phyloP scores from a whole-genome alignment of 2,797 vertebrate species.

The Myotis pilosus region DNA sequence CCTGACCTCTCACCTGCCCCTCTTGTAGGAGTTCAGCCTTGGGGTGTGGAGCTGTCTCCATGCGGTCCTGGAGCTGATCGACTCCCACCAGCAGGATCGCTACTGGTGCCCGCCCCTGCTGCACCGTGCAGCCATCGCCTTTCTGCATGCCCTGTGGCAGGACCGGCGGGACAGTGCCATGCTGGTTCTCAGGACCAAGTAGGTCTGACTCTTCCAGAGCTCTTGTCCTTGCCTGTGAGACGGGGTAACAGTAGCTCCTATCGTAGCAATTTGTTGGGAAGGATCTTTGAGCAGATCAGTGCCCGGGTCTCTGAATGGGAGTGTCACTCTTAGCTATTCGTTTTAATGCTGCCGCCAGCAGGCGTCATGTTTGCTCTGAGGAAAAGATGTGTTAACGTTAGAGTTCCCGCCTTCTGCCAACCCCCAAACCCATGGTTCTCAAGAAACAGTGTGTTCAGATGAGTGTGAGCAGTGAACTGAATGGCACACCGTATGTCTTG shows the following conservation, averaged over 20 bases:
- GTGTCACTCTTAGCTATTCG: neutral
- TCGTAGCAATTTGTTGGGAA: neutral
- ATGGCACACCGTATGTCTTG: neutral
- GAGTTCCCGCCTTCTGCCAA: neutral
- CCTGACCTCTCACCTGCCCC: neutral
- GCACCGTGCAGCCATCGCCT: slow-evolving; percentile 93
- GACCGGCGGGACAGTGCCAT: slow-evolving; percentile 97
- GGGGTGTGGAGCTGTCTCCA: slow-evolving; percentile 97
- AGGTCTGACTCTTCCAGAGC: slow-evolving; percentile 62
- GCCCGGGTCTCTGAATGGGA: accelerated
- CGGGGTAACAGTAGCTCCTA: accelerated
- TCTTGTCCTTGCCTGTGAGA: neutral
- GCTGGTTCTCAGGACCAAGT: slow-evolving; percentile 95
- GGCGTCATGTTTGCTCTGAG: neutral
- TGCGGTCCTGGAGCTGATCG: slow-evolving; percentile 93
- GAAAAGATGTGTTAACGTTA: neutral
- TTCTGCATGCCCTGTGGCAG: slow-evolving; percentile 98
- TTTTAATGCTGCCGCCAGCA: neutral
- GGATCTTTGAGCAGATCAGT: neutral
- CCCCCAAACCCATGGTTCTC: neutral
- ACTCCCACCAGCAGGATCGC: slow-evolving; percentile 92
- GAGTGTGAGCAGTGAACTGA: neutral
- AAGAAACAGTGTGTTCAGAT: neutral
- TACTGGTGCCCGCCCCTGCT: slow-evolving; percentile 96
- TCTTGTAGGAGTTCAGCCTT: slow-evolving; percentile 92